Percentiles rank a stretch among this genome's conserved stretches.
phyloP scores from a whole-genome alignment of 2,888 invertebrate genomes.

The Junonia oenone region DNA sequence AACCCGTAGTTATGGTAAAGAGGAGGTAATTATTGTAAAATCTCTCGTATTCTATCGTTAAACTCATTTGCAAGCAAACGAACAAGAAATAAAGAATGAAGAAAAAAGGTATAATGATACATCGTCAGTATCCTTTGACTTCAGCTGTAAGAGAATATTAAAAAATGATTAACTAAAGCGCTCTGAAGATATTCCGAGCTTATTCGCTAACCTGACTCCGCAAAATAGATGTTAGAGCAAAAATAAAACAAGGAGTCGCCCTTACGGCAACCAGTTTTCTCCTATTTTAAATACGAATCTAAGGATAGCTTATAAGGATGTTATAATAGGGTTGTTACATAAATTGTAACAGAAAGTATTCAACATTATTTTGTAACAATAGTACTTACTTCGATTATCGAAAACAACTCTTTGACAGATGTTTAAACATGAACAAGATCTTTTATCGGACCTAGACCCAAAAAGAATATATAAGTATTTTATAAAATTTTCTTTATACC shows the following conservation, averaged over 20 bases:
- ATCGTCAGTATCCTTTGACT: not conserved
- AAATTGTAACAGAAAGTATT: not conserved
- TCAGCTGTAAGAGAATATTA: not conserved
- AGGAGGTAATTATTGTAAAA: slow-evolving; percentile 49
- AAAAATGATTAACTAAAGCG: not conserved
- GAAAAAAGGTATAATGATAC: slow-evolving; percentile 29
- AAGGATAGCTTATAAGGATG: not conserved
- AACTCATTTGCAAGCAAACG: slow-evolving; percentile 40
- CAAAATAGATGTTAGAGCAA: not conserved
- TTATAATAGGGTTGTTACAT: not conserved
- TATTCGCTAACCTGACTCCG: not conserved
- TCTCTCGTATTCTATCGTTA: slow-evolving; percentile 44
- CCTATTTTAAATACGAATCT: not conserved
- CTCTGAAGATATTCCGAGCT: not conserved
- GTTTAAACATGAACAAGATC: too few relatives aligned
- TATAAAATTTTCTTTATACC: too few relatives aligned
- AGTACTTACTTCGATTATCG: not conserved
- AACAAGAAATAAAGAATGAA: slow-evolving; percentile 34
- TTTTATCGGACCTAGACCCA: too few relatives aligned
- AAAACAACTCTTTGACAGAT: too few relatives aligned
- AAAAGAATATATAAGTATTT: too few relatives aligned
- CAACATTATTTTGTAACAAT: not conserved
- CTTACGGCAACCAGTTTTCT: not conserved
- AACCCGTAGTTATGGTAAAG: slow-evolving; percentile 30
- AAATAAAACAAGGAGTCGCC: not conserved